phyloP scores from a whole-genome alignment of 1,140 invertebrate genomes.

The Calliphora vicina region DNA sequence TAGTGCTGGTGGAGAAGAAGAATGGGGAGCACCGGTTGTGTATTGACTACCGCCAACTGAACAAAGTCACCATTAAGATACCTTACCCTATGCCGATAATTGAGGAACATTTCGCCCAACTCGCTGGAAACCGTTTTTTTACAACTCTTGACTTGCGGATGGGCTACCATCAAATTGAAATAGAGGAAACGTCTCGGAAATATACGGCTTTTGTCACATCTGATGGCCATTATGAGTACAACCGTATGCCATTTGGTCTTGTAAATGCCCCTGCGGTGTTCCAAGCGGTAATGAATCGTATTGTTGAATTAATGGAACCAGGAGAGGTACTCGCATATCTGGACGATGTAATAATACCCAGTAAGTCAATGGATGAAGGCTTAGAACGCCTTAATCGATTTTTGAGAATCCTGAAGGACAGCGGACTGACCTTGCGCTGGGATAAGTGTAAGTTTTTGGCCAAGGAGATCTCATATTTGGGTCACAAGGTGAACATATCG shows the following conservation, averaged over 20 bases:
- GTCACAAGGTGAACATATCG: conserved; percentile 42
- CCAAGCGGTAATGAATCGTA: conserved; percentile 23
- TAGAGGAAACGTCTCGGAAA: conserved; percentile 49
- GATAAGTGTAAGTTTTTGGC: conserved; percentile 52
- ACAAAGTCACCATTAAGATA: conserved; percentile 62
- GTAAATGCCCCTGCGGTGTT: conserved; percentile 42
- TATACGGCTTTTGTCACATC: conserved; percentile 64
- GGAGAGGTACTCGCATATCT: conserved; percentile 44
- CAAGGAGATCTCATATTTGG: conserved; percentile 50
- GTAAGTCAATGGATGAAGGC: conserved; percentile 43
- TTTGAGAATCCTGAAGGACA: conserved; percentile 43
- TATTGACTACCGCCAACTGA: conserved; percentile 46
- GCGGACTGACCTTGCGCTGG: conserved; percentile 50
- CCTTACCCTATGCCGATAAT: conserved; percentile 66
- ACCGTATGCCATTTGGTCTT: conserved; percentile 47
- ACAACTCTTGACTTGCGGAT: conserved; percentile 58
- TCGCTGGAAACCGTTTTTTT: conserved; percentile 33
- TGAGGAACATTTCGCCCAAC: conserved; percentile 61
- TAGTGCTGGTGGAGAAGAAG: conserved; percentile 28
- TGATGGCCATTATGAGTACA: conserved; percentile 46
- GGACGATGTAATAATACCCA: conserved; percentile 46
- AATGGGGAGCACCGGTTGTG: conserved; percentile 40
- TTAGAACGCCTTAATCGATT: conserved; percentile 45
- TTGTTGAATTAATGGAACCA: background rate
- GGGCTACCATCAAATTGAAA: conserved; percentile 65